Evolutionary conservation across 2,797 vertebrate genomes (phyloP), one percentile per base, ranked within the genome.

Genomic region (Sylvia borin): DNA sequence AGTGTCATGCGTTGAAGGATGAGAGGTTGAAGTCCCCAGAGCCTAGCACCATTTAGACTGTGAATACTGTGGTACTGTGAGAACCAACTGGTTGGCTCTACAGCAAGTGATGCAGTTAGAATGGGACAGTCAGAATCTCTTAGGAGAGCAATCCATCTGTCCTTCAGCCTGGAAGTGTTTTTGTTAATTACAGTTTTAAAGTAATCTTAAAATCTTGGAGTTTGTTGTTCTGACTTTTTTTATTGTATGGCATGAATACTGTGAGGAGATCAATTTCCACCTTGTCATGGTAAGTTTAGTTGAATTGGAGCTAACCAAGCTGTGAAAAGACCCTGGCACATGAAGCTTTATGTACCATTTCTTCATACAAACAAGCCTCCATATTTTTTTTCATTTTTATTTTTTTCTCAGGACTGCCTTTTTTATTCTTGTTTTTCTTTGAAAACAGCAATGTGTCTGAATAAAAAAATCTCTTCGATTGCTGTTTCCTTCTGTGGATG

Each of bases 111-210:
- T 51, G 51, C 26, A 9, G 29, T 48, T 11, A 14, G 24, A 92
- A 38, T 14, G 6, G 9, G 38, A 71, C 24, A 68, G 70, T 18
- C 27, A 83, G 22, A 73, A 92, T 60, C 85, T 65, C 11, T 32
- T 32, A 15, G 57, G 66, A 42, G 51, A 85, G 13, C 27, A 74
- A 34, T 75, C 27, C 90, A 13, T 88, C 27, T 94, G 45, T 32
- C 38, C 72, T 67, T 92, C 64, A 25, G 47, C 45, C 16, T 96
- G 92, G 68, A 95, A 91, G 15, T 79, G 47, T 62, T 92, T 88
- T 8, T 65, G 57, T 84, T 93, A 95, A 89, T 40, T 38, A 13
- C 10, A 25, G 10, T n/a, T 68, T 67, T 31, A 55, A 71, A 64
- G 20, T 32, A 34, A 15, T 17, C 25, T 61, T 48, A 32, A 61